Percentiles rank a stretch among this genome's conserved stretches.
Conservation (phyloP, 2,113 vertebrate genomes). For the Numida meleagris region DNA sequence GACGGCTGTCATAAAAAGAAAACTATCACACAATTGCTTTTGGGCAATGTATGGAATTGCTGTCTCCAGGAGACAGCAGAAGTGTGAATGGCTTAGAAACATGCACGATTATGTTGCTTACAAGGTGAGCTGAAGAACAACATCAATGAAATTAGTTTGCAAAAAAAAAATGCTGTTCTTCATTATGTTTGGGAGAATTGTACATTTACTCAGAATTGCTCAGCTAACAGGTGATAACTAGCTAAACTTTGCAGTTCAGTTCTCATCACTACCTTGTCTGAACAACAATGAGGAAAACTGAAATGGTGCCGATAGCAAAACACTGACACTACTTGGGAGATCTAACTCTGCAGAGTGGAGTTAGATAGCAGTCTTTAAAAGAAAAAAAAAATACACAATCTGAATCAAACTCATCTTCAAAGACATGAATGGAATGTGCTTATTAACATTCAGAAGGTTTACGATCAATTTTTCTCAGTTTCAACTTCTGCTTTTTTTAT, state of each 20-base stretch:
- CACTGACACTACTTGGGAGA: background rate
- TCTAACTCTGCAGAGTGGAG: background rate
- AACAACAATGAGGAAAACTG: background rate
- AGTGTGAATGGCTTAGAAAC: background rate
- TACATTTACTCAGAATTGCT: rapidly evolving
- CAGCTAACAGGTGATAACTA: background rate
- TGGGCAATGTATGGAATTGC: background rate
- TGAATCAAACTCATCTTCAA: background rate
- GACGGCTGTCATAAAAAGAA: background rate
- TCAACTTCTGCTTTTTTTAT: background rate
- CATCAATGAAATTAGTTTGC: rapidly evolving
- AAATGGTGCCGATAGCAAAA: background rate
- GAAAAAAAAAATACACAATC: background rate
- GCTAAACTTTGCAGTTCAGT: background rate
- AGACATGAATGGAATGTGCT: background rate
- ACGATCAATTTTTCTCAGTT: background rate
- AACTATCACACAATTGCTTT: background rate
- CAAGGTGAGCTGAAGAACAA: background rate
- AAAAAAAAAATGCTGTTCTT: no score
- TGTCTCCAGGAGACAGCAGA: background rate
- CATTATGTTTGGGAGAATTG: background rate
- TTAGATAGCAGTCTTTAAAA: background rate
- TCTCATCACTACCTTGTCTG: background rate
- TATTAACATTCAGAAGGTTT: background rate
- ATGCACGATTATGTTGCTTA: background rate